Evolutionary conservation across 2,888 invertebrate genomes (phyloP).

Genomic region (Hydriomena furcata): DNA sequence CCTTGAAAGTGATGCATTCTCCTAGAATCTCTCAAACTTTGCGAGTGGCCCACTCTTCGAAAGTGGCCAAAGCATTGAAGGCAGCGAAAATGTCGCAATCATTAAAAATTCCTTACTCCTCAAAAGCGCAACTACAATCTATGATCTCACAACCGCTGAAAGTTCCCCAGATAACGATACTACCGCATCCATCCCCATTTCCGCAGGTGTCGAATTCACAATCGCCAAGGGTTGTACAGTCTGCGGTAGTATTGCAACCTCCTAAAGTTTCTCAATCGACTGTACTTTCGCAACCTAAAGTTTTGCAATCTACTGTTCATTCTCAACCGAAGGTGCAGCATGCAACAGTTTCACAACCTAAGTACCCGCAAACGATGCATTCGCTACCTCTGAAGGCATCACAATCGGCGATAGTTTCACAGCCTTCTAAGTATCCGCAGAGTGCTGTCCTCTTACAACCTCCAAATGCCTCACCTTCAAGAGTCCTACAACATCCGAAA

Average conservation of each 20-base stretch:
- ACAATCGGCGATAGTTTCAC: not conserved
- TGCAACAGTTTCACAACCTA: conserved; percentile 3
- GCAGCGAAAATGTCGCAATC: conserved; percentile 19
- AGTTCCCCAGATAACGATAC: conserved; percentile 22
- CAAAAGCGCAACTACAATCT: conserved; percentile 4
- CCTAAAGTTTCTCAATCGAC: not conserved
- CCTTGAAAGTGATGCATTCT: conserved; percentile 10
- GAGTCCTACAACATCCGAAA: conserved; percentile 5
- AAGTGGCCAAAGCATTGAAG: conserved; percentile 18
- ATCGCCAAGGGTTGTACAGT: not conserved
- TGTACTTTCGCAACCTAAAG: conserved; percentile 5
- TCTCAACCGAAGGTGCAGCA: not conserved
- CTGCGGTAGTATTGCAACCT: not conserved
- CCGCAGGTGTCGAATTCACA: conserved; percentile 1
- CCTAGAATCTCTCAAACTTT: conserved; percentile 17
- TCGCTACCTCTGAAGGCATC: conserved; percentile 5
- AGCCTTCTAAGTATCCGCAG: conserved; percentile 5
- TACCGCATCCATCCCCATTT: conserved; percentile 17
- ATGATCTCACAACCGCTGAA: conserved; percentile 7
- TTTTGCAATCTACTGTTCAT: not conserved
- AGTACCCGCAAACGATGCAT: conserved; percentile 2
- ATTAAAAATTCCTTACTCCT: conserved; percentile 8
- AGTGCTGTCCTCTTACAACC: not conserved
- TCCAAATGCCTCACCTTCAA: not conserved
- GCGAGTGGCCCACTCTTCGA: conserved; percentile 12